A percentile compares a stretch with the other conserved stretches of the same genome.
phyloP scores from a whole-genome alignment of 2,113 vertebrate genomes.

The Salminus brasiliensis region DNA sequence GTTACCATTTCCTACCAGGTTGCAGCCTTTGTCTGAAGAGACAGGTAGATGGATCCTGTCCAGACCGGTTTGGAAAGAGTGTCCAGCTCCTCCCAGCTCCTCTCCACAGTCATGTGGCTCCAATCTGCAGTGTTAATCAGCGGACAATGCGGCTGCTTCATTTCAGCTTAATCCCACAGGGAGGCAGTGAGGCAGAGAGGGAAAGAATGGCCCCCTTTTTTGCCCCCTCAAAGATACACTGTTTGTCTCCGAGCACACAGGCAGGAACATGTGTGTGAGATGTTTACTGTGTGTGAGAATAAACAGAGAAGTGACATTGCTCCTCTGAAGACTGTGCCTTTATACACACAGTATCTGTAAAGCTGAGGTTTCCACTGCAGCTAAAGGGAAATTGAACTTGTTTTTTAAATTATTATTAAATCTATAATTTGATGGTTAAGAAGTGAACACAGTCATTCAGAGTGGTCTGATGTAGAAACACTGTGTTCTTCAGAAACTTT shows the following conservation, averaged over 20 bases:
- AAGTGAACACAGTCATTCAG: no score
- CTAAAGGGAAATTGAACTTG: no score
- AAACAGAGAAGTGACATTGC: neutral
- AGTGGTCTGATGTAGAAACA: no score
- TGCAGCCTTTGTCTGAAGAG: no score
- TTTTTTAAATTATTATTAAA: no score
- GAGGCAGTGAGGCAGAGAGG: neutral
- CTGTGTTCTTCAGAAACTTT: no score
- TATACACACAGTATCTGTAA: neutral
- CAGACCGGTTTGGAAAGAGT: neutral
- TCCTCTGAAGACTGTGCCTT: neutral
- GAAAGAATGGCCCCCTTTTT: neutral
- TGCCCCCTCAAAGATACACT: neutral
- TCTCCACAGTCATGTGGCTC: slow-evolving; percentile 10
- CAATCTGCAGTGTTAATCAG: slow-evolving; percentile 18
- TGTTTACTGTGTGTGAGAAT: neutral
- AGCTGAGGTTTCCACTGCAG: neutral
- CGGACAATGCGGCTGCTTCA: neutral
- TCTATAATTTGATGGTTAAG: no score
- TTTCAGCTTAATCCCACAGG: slow-evolving; percentile 11
- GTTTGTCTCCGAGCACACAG: neutral
- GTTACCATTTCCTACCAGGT: no score
- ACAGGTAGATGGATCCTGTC: slow-evolving; percentile 1
- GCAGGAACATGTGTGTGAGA: neutral
- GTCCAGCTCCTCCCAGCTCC: neutral